phyloP scores from a whole-genome alignment of 2,797 vertebrate genomes.

The Gymnoscopelus microlampas region DNA sequence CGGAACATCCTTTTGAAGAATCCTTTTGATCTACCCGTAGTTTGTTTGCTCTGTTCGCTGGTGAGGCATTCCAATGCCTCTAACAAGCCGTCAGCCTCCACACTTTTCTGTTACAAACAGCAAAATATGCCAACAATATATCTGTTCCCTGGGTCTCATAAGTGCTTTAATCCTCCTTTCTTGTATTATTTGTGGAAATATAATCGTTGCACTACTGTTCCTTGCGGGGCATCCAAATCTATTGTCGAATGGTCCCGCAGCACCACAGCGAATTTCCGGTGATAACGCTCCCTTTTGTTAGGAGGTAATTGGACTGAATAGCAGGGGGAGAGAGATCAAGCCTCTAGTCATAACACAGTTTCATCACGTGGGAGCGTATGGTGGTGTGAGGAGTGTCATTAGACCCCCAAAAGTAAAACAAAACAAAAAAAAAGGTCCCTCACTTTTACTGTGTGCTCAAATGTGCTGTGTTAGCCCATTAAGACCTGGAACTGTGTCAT shows the following conservation, averaged over 20 bases:
- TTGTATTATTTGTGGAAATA: slow-evolving; percentile 45
- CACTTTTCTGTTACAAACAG: background rate
- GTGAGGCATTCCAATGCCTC: background rate
- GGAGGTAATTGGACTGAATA: slow-evolving; percentile 66
- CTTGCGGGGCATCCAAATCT: slow-evolving; percentile 31
- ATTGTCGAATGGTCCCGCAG: slow-evolving; percentile 54
- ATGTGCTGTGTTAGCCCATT: too few species aligned
- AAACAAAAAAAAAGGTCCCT: too few species aligned
- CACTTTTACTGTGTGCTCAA: too few species aligned
- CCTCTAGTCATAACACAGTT: slow-evolving; percentile 9
- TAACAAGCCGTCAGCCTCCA: background rate
- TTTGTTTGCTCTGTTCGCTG: background rate
- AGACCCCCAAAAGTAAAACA: too few species aligned
- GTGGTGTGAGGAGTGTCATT: slow-evolving; percentile 17
- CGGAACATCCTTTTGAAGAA: background rate
- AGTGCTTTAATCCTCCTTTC: slow-evolving; percentile 29
- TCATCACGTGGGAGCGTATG: slow-evolving; percentile 25
- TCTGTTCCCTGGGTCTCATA: background rate
- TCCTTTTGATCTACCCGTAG: background rate
- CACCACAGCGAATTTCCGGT: slow-evolving; percentile 45
- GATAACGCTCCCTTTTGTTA: slow-evolving; percentile 63
- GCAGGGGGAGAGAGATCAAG: slow-evolving; percentile 38
- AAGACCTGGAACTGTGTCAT: too few species aligned
- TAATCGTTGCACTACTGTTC: slow-evolving; percentile 38
- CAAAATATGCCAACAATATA: slow-evolving; percentile 16